Percentiles rank a stretch among this genome's conserved stretches.
Conservation (phyloP, 2,113 vertebrate genomes). For the Columba janthina region DNA sequence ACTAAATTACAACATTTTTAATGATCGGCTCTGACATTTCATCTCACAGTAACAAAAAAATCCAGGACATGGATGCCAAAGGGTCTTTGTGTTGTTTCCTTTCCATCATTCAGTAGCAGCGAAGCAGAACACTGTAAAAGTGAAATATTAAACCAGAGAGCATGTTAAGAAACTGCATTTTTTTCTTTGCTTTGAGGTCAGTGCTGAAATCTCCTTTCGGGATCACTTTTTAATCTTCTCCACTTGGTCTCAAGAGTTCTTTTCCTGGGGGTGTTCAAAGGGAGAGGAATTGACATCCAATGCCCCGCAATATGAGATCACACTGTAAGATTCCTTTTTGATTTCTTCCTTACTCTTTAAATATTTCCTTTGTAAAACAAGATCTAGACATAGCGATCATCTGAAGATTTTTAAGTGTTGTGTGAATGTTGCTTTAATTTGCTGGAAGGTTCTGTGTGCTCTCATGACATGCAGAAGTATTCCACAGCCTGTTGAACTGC, state of each 20-base stretch:
- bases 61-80: neutral
- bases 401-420: neutral
- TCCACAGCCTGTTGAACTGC: neutral
- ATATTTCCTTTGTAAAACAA: neutral
- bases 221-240: slow-evolving; percentile 3
- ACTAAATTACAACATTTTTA: neutral
- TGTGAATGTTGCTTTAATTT: neutral
- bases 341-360: neutral
- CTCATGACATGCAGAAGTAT: neutral
- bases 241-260: neutral
- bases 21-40: neutral
- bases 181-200: neutral
- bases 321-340: neutral
- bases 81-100: neutral
- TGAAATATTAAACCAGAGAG: neutral
- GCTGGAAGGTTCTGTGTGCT: neutral
- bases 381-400: neutral
- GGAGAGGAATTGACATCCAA: neutral
- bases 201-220: neutral
- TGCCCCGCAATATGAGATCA: neutral
- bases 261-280: neutral
- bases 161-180: neutral
- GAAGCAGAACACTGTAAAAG: slow-evolving; percentile 17
- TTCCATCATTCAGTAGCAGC: neutral
- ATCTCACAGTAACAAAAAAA: neutral